phyloP scores from a whole-genome alignment of 2,797 vertebrate species.

The Chanos chanos region DNA sequence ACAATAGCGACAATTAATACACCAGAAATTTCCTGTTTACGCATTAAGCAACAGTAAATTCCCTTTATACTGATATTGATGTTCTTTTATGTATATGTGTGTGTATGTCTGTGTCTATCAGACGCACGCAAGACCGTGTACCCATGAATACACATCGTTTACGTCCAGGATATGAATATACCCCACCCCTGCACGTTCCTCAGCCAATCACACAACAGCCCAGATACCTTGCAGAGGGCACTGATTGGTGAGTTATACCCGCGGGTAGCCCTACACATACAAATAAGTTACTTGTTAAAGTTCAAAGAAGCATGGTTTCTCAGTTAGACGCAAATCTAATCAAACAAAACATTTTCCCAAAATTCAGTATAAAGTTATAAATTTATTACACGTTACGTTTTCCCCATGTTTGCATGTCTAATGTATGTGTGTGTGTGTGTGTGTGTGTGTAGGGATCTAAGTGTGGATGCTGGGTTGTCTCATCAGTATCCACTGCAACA shows the following conservation, averaged over 20 bases:
- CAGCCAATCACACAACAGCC: constrained; percentile 88
- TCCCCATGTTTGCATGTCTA: not conserved
- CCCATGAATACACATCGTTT: constrained; percentile 92
- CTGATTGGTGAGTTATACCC: constrained; percentile 85
- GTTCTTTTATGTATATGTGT: too few relatives aligned
- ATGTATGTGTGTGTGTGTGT: constrained; percentile 9
- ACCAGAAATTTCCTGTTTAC: too few relatives aligned
- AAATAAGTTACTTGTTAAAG: not conserved
- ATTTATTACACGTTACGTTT: not conserved
- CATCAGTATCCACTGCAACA: constrained; percentile 95
- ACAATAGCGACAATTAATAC: not conserved
- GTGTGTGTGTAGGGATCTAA: constrained; percentile 83
- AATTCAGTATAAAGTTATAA: not conserved
- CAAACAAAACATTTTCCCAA: too few relatives aligned
- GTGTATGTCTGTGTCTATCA: not conserved
- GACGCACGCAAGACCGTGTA: constrained; percentile 82
- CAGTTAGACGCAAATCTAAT: too few relatives aligned
- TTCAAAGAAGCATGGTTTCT: too few relatives aligned
- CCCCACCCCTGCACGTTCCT: constrained; percentile 85
- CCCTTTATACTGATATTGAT: too few relatives aligned
- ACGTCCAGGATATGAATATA: constrained; percentile 90
- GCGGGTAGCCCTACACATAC: not conserved
- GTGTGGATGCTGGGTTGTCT: constrained; percentile 87
- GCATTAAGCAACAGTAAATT: too few relatives aligned
- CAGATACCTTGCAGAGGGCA: constrained; percentile 95